Base-by-base conservation (phyloP, 1,140 invertebrate genomes). In the Ips typographus region DNA sequence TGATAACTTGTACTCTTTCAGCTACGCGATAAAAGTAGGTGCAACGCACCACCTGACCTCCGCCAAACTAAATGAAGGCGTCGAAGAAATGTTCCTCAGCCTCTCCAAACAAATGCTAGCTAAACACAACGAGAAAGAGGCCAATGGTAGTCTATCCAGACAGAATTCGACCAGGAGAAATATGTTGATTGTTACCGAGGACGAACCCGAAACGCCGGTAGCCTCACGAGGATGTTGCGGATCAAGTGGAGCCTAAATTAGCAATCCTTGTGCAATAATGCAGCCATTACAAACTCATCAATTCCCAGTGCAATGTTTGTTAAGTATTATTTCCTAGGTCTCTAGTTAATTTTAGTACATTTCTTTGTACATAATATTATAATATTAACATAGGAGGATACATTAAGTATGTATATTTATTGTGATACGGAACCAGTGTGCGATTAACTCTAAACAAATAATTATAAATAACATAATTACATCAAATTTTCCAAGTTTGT, bases 21-120 rank as follows among this genome's bases (percentile, higher is more conserved):
- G 94, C 47, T 98, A 97, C 83, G 91, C 97, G 5, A 85, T 86
- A 65, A 91, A 92, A 75, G 96, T 98, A 5, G 94, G 94, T 49
- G 97, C 97, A n/a, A 87, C 88, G 70, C 96, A 98, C 83, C 94
- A 91, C 82, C 90, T 95, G 74, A 97, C 95, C 8, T 98, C 97
- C 39, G 98, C 98, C 0, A 99, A 99, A 83, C 80, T 91, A 38
- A 98, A 98, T 80, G 86, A 91, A 80, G 93, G 94, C 40, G 93
- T 99, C 37, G 92, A 97, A 77, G 95, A 98, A 73, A 84, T 99
- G 78, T 99, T 99, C 81, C 79, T 96, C 51, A 89, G 94, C 72
- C 81, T 98, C 56, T 92, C 91, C 36, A 87, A 89, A 59, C 79
- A 85, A 55, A 90, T 90, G 88, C 84, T 90, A 55, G 78, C 83